Evolutionary conservation across 37 sponge, comb jelly and placozoan species (phyloP).

Genomic region (Eunapius fragilis): DNA sequence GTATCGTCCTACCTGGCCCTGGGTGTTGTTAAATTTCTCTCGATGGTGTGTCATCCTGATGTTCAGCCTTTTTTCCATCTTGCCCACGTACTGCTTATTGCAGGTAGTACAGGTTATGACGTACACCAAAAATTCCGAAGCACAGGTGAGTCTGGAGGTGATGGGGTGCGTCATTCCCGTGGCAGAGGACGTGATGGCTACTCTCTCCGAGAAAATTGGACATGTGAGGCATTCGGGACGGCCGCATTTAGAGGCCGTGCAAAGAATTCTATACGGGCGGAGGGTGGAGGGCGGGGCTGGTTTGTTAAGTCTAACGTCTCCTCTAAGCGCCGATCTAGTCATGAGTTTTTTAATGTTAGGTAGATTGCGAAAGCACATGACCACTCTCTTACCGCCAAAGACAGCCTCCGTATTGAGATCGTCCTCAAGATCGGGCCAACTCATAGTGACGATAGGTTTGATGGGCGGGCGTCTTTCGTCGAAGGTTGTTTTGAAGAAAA

Average conservation of each 20-base stretch:
- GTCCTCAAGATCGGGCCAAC: too few species aligned
- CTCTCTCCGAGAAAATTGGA: neutral
- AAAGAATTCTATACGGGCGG: neutral
- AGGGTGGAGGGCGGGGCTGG: neutral
- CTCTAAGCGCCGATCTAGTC: neutral
- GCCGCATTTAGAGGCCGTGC: neutral
- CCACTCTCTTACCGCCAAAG: too few species aligned
- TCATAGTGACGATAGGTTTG: too few species aligned
- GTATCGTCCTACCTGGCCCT: neutral
- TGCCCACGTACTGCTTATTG: neutral
- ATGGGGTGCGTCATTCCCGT: neutral
- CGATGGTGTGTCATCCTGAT: neutral
- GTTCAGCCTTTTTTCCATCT: neutral
- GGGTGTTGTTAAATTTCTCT: neutral
- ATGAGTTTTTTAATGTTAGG: neutral
- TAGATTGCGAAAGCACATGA: neutral
- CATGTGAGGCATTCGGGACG: neutral
- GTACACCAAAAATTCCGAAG: neutral
- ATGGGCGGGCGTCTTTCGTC: too few species aligned
- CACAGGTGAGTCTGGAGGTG: neutral
- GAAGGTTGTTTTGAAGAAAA: too few species aligned
- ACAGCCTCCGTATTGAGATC: too few species aligned
- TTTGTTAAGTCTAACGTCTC: neutral
- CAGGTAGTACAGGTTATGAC: neutral
- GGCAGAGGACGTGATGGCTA: neutral